Percentiles rank a stretch among this genome's conserved stretches.
Evolutionary conservation across 2,888 invertebrate species (phyloP).

Genomic region (Carterocephalus palaemon): DNA sequence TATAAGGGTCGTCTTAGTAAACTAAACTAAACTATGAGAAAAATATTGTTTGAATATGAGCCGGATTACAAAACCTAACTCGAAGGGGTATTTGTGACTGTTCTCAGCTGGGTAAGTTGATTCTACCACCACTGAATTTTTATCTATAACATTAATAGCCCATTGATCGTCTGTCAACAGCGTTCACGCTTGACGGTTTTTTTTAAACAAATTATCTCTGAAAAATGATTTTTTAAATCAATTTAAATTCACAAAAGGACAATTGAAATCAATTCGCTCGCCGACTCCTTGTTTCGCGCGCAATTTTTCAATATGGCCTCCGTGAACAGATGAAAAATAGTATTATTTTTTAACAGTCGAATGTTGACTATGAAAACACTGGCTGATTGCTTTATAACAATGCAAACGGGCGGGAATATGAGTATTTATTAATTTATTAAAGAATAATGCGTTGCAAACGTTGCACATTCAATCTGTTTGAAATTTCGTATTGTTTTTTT

Average conservation of each 20-base stretch:
- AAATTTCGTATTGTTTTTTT: background rate
- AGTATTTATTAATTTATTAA: conserved; percentile 12
- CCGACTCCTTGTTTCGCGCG: conserved; percentile 9
- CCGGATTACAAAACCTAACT: too few species aligned
- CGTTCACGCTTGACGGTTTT: conserved; percentile 4
- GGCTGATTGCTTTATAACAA: conserved; percentile 10
- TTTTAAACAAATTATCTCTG: background rate
- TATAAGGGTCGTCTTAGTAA: too few species aligned
- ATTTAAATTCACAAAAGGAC: conserved; percentile 11
- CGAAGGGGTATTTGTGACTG: background rate
- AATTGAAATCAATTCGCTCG: conserved; percentile 12
- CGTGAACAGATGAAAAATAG: conserved; percentile 7
- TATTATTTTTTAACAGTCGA: conserved; percentile 14
- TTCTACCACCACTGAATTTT: background rate
- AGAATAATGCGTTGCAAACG: conserved; percentile 1
- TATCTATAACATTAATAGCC: background rate
- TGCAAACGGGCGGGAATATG: conserved; percentile 10
- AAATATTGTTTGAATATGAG: too few species aligned
- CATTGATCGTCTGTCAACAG: conserved; percentile 1
- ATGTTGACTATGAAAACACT: conserved; percentile 10
- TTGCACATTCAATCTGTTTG: background rate
- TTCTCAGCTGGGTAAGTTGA: background rate
- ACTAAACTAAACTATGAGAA: too few species aligned
- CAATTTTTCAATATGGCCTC: conserved; percentile 12
- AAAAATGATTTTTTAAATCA: conserved; percentile 6